phyloP scores from a whole-genome alignment of 2,797 vertebrate species.

The Australoheros facetus region DNA sequence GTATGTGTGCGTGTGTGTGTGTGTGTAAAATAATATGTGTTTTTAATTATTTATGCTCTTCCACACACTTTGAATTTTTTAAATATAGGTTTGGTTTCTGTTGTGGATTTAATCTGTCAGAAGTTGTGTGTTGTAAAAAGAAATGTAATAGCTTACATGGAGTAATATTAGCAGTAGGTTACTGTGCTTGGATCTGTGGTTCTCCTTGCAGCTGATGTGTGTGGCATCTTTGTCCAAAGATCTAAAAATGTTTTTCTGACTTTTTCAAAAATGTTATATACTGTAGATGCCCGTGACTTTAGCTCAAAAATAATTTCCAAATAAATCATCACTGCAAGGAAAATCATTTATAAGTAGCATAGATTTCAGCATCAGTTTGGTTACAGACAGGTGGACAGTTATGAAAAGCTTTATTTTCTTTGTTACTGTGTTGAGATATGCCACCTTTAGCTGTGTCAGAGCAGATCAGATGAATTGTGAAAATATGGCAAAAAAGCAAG shows the following conservation, averaged over 20 bases:
- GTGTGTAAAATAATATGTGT: conserved; percentile 45
- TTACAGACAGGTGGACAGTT: background rate
- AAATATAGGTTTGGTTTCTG: conserved; percentile 17
- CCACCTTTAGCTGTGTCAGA: background rate
- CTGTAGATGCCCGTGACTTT: background rate
- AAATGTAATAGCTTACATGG: conserved; percentile 52
- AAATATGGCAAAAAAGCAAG: background rate
- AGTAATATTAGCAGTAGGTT: conserved; percentile 38
- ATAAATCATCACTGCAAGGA: background rate
- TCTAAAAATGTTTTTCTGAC: no score
- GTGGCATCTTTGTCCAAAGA: background rate
- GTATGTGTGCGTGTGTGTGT: no score
- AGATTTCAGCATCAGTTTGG: background rate
- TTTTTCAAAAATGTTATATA: background rate
- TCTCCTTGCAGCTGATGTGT: background rate
- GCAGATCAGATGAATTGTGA: background rate
- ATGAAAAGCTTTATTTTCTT: background rate
- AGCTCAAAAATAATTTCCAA: background rate
- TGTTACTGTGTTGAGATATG: background rate
- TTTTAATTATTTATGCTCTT: conserved; percentile 27
- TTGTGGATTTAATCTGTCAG: conserved; percentile 31
- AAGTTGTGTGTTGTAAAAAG: conserved; percentile 55
- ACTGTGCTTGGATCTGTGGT: conserved; percentile 1
- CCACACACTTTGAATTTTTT: conserved; percentile 42
- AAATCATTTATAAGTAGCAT: background rate